These are phyloP conservation scores for Sakesphorus luctuosus DNA, from an alignment of 2,113 vertebrate species.

Conservation along the genomic window DNA sequence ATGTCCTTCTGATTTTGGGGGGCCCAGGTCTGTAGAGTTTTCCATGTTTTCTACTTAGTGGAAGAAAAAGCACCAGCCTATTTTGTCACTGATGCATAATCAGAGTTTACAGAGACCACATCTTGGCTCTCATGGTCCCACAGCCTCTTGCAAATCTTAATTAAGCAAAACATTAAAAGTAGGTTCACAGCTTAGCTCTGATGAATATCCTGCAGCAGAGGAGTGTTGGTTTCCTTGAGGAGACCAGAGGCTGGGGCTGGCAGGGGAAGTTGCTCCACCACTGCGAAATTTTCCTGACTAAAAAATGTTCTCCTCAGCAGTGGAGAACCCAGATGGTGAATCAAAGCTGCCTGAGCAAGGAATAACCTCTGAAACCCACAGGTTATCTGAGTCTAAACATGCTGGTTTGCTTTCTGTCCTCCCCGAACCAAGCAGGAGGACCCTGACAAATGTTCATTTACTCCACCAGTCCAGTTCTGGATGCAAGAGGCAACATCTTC, in stretches of 20 bases:
- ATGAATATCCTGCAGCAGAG: background rate
- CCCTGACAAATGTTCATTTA: no score
- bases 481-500: background rate
- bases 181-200: background rate
- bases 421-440: background rate
- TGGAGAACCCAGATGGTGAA: background rate
- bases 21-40: background rate
- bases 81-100: background rate
- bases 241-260: background rate
- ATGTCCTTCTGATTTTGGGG: background rate
- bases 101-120: background rate
- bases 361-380: rapidly evolving
- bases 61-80: background rate
- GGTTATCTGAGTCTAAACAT: background rate
- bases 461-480: rapidly evolving
- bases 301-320: background rate
- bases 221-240: background rate
- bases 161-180: background rate
- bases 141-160: background rate
- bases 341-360: background rate
- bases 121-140: background rate
- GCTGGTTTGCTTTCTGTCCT: background rate
- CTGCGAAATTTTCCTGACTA: background rate
- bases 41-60: background rate
- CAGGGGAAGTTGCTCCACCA: background rate